These are phyloP conservation scores for Xyliphius kryptos DNA, from an alignment of 2,113 vertebrate species.

Conservation along the genomic window DNA sequence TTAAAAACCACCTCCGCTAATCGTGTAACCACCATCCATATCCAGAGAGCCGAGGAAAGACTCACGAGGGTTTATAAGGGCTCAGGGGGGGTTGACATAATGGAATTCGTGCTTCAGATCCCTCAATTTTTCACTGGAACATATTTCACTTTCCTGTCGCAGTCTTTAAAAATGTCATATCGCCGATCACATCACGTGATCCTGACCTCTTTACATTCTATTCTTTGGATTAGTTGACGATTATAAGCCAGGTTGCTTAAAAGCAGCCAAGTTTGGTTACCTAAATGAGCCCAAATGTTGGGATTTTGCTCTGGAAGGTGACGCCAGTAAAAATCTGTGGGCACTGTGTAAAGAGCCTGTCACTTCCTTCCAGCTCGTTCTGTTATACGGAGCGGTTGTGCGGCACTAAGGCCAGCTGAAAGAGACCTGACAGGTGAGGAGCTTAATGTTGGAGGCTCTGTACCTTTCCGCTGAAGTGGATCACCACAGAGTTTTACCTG, in stretches of 20 bases:
- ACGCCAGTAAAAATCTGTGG: neutral
- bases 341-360: neutral
- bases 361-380: neutral
- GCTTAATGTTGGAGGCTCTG: slow-evolving; percentile 7
- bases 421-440: slow-evolving; percentile 28
- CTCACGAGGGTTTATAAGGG: slow-evolving; percentile 44
- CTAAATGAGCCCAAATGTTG: no score
- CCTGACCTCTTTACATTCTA: no score
- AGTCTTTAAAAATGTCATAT: slow-evolving; percentile 34
- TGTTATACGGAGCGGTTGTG: slow-evolving; percentile 3
- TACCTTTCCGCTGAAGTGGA: neutral
- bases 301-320: neutral
- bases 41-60: slow-evolving; percentile 37
- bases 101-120: slow-evolving; percentile 52
- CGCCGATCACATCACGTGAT: neutral
- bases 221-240: no score
- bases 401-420: slow-evolving; percentile 30
- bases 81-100: slow-evolving; percentile 34
- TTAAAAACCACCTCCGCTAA: slow-evolving; percentile 48
- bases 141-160: slow-evolving; percentile 23
- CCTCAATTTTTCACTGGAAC: slow-evolving; percentile 28
- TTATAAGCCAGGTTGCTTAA: no score
- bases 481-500: slow-evolving; percentile 14
- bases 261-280: no score
- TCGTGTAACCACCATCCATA: slow-evolving; percentile 45